Evolutionary conservation across 2,888 invertebrate genomes (phyloP).

Genomic region (Thera britannica): DNA sequence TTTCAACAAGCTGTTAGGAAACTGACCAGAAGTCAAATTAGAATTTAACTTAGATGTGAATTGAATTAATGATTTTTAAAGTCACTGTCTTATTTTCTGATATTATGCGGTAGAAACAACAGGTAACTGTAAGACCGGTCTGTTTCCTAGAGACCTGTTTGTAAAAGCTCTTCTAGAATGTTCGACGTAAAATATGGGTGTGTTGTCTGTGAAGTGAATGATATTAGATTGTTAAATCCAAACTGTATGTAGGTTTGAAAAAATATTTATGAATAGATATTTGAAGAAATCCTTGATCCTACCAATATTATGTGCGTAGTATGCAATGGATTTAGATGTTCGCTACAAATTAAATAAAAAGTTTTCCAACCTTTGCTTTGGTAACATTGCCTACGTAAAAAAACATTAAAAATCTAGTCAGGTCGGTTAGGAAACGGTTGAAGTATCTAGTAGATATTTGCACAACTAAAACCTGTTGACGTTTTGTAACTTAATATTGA

Average conservation of each 20-base stretch:
- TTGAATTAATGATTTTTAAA: too few species aligned
- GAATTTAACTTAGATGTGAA: too few species aligned
- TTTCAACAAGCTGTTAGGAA: too few species aligned
- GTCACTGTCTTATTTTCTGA: constrained; percentile 12
- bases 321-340: too few species aligned
- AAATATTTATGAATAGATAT: too few species aligned
- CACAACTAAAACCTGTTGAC: constrained; percentile 36
- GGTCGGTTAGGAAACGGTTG: constrained; percentile 35
- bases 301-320: too few species aligned
- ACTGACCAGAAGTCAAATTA: too few species aligned
- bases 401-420: constrained; percentile 27
- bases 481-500: constrained; percentile 35
- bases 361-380: not conserved
- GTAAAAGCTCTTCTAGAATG: constrained; percentile 27
- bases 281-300: too few species aligned
- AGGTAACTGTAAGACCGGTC: constrained; percentile 31
- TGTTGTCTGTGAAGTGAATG: not conserved
- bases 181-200: constrained; percentile 21
- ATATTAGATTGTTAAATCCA: not conserved
- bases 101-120: constrained; percentile 10
- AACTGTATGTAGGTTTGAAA: not conserved
- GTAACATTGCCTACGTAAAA: constrained; percentile 13
- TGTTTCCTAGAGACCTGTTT: constrained; percentile 29
- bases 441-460: constrained; percentile 37
- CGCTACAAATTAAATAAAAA: too few species aligned